These are phyloP conservation scores for Xanthorhoe spadicearia DNA, from an alignment of 2,888 invertebrate species.

Conservation along the genomic window DNA sequence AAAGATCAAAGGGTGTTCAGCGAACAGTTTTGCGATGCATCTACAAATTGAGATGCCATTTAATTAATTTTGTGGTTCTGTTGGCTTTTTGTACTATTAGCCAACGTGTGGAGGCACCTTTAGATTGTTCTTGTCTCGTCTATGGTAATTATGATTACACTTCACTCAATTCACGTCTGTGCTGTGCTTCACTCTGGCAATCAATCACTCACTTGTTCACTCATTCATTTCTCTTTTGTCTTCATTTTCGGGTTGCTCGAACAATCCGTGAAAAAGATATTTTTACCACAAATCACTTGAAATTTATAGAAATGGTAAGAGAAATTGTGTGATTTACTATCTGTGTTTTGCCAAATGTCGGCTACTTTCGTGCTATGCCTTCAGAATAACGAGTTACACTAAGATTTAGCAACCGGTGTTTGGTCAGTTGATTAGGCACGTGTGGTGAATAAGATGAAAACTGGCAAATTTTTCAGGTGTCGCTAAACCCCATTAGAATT, in stretches of 20 bases:
- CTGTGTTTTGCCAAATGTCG: not conserved
- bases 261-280: conserved; percentile 11
- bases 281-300: conserved; percentile 24
- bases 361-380: not conserved
- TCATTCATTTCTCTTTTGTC: conserved; percentile 18
- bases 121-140: not conserved
- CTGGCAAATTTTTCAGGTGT: conserved; percentile 83
- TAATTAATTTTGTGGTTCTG: no score
- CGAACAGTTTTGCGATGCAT: no score
- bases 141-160: not conserved
- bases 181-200: no score
- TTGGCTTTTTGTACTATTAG: no score
- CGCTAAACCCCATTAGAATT: conserved; percentile 96
- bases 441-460: conserved; percentile 53
- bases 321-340: conserved; percentile 20
- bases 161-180: not conserved
- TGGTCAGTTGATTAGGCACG: conserved; percentile 52
- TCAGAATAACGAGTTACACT: conserved; percentile 31
- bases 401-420: conserved; percentile 55
- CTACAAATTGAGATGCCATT: no score
- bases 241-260: conserved; percentile 5
- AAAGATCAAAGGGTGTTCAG: no score
- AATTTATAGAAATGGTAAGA: conserved; percentile 29
- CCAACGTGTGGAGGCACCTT: no score
- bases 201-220: not conserved